Evolutionary conservation across 2,888 invertebrate species (phyloP).

Genomic region (Thyatira batis): DNA sequence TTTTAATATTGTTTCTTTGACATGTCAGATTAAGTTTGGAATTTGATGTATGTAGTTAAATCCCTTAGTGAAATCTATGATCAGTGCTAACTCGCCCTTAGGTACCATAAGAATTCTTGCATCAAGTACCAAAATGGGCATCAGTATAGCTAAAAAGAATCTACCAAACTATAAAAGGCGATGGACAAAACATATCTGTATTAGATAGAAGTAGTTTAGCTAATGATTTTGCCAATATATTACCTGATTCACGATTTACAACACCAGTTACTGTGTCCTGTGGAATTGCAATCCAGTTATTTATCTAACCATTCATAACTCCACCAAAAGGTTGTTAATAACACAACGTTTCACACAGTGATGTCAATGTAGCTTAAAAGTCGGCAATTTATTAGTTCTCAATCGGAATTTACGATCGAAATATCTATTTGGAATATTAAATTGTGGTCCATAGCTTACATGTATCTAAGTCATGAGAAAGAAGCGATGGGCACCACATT

Average conservation of each 20-base stretch:
- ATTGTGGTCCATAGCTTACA: neutral
- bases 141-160: no score
- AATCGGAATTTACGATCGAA: constrained; percentile 41
- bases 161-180: no score
- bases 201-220: no score
- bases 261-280: neutral
- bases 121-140: no score
- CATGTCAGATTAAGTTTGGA: no score
- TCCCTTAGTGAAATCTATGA: no score
- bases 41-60: no score
- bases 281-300: neutral
- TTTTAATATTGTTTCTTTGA: no score
- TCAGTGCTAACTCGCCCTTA: no score
- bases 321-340: neutral
- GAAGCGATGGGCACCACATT: neutral
- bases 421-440: neutral
- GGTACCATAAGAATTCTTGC: no score
- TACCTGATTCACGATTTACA: neutral
- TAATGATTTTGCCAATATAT: no score
- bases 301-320: neutral
- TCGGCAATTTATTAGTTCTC: constrained; percentile 45
- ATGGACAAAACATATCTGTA: no score
- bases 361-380: constrained; percentile 42
- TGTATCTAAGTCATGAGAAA: neutral
- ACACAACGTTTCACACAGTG: constrained; percentile 22